Evolutionary conservation across 2,888 invertebrate species (phyloP).

Genomic region (Callimorpha dominula): DNA sequence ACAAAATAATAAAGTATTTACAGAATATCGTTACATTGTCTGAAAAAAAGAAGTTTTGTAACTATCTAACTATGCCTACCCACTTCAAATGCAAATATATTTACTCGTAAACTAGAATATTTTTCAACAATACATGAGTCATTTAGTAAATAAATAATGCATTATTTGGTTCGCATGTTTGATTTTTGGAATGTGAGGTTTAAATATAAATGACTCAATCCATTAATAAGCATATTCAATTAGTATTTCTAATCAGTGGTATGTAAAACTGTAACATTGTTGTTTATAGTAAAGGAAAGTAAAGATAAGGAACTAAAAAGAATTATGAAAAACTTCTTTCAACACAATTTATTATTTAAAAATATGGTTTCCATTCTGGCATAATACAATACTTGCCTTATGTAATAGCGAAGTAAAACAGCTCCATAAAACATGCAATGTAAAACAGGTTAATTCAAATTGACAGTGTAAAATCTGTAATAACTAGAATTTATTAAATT

Average conservation of each 20-base stretch:
- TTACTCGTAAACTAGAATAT: not conserved
- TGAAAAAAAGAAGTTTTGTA: not conserved
- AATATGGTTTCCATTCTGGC: too few relatives aligned
- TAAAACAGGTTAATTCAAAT: conserved; percentile 47
- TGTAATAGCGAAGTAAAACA: not conserved
- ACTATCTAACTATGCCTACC: not conserved
- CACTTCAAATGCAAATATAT: conserved; percentile 1
- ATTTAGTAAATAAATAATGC: not conserved
- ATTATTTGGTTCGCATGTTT: not conserved
- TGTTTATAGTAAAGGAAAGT: not conserved
- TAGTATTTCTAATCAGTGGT: not conserved
- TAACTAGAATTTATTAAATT: conserved; percentile 36
- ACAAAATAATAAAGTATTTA: not conserved
- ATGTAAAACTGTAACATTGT: not conserved
- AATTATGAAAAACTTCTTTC: too few relatives aligned
- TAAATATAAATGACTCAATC: not conserved
- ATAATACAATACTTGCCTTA: not conserved
- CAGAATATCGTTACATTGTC: not conserved
- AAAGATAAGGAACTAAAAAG: not conserved
- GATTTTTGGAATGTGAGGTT: not conserved
- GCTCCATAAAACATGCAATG: conserved; percentile 20
- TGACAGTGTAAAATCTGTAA: conserved; percentile 49
- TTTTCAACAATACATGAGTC: not conserved
- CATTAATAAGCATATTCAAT: not conserved
- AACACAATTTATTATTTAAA: too few relatives aligned